phyloP scores from a whole-genome alignment of 2,113 vertebrate genomes.

The Phrynocephalus versicolor region DNA sequence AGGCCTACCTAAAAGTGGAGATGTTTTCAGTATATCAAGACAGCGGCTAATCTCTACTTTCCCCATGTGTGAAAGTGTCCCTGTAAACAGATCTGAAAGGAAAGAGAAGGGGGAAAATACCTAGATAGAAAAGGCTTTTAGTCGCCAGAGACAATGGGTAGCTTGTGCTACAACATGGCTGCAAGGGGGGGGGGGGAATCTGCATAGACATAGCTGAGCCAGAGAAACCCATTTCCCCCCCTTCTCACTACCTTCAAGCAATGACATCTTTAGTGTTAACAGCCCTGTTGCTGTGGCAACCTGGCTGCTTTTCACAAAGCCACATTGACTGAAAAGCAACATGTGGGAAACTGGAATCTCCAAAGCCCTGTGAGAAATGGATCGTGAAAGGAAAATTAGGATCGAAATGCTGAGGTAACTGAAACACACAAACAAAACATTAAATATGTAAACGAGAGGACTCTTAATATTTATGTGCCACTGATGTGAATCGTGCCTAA shows the following conservation, averaged over 20 bases:
- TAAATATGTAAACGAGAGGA: background rate
- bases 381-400: conserved; percentile 3
- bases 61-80: conserved; percentile 47
- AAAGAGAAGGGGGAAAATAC: conserved; percentile 42
- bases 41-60: conserved; percentile 7
- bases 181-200: conserved; percentile 51
- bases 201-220: conserved; percentile 46
- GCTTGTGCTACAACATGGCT: conserved; percentile 56
- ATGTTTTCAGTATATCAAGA: conserved; percentile 43
- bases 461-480: rapidly evolving
- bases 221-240: conserved; percentile 44
- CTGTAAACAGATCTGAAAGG: conserved; percentile 56
- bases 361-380: conserved; percentile 48
- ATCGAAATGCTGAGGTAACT: conserved; percentile 30
- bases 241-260: conserved; percentile 55
- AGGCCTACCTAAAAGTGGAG: conserved; percentile 44
- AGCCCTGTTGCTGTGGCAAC: conserved; percentile 64
- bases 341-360: conserved; percentile 55
- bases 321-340: conserved; percentile 67
- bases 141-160: conserved; percentile 54
- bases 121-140: conserved; percentile 42
- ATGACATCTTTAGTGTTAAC: conserved; percentile 64
- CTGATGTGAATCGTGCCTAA: background rate
- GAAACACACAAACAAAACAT: background rate
- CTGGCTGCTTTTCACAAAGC: conserved; percentile 63